Evolutionary conservation across 1,140 invertebrate genomes (phyloP).

Genomic region (Diplogasteroides magnus): DNA sequence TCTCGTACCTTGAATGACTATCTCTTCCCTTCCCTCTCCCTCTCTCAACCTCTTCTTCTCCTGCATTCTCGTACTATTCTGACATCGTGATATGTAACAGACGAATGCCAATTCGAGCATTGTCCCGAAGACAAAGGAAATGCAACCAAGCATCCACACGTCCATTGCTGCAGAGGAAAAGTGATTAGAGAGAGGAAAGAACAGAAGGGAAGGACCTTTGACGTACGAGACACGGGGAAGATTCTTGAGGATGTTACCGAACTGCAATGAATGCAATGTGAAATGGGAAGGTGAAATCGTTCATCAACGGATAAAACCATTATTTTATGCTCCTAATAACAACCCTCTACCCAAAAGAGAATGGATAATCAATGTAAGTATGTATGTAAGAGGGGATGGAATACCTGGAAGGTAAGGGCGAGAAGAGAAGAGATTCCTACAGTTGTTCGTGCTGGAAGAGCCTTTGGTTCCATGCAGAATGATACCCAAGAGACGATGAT

Average conservation of each 20-base stretch:
- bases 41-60: constrained; percentile 10
- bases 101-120: constrained; percentile 54
- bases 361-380: too few relatives aligned
- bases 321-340: too few relatives aligned
- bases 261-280: constrained; percentile 33
- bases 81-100: constrained; percentile 50
- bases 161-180: constrained; percentile 40
- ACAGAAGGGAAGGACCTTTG: constrained; percentile 26
- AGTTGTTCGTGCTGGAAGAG: constrained; percentile 50
- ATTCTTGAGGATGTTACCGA: constrained; percentile 54
- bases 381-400: too few relatives aligned
- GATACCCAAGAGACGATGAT: constrained; percentile 52
- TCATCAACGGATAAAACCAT: too few relatives aligned
- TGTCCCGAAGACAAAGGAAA: constrained; percentile 53
- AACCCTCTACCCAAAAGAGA: too few relatives aligned
- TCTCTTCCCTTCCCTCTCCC: constrained; percentile 14
- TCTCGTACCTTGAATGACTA: constrained; percentile 2
- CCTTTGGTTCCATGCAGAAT: constrained; percentile 55
- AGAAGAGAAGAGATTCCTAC: constrained; percentile 49
- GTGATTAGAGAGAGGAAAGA: neutral
- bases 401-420: constrained; percentile 50
- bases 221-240: constrained; percentile 51
- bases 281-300: too few relatives aligned
- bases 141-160: constrained; percentile 54
- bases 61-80: constrained; percentile 28